Evolutionary conservation across 2,888 invertebrate species (phyloP), one percentile per base, ranked within the genome.

Genomic region (Dryobota labecula): DNA sequence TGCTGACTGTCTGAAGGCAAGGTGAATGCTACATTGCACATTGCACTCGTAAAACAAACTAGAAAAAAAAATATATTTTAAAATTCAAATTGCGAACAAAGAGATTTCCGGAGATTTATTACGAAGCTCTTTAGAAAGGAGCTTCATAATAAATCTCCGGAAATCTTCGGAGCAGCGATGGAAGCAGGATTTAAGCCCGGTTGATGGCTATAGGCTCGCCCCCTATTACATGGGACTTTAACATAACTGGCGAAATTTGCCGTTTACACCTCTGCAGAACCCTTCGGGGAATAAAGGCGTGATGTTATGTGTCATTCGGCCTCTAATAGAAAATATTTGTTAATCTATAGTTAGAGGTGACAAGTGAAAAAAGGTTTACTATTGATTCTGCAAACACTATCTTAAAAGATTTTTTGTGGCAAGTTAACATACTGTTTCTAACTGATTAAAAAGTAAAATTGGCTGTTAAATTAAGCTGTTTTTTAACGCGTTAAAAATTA

Each of bases 361-460:
- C 47, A 33, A 43, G 30, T 57, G 27, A 56, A 47, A 24, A 65
- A 45, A 27, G 27, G 13, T 15, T 49, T n/a, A 54, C 13, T 33
- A 80, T 77, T 54, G 33, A 66, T 63, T 77, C 80, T 49, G 67
- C 80, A 62, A 75, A 80, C n/a, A 67, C 24, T 62, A 38, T 38
- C 49, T 64, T 33, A 47, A 61, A 62, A 72, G 2, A 18, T 53
- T 53, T 78, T 73, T 80, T 53, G 54, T 51, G 53, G 41, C 7
- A 51, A 24, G 20, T 74, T 74, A 67, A 67, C 53, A 63, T 24
- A 47, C 45, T n/a, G 57, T 66, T 66, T 58, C 76, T 80, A 66
- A 66, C 30, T 77, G 38, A 30, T 57, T 73, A 73, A 66, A 74
- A 66, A 56, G 38, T 51, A 56, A 63, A 74, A 27, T 61, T 24